Evolutionary conservation across 1,140 invertebrate species (phyloP).

Genomic region (Leptonema lineaticorne): DNA sequence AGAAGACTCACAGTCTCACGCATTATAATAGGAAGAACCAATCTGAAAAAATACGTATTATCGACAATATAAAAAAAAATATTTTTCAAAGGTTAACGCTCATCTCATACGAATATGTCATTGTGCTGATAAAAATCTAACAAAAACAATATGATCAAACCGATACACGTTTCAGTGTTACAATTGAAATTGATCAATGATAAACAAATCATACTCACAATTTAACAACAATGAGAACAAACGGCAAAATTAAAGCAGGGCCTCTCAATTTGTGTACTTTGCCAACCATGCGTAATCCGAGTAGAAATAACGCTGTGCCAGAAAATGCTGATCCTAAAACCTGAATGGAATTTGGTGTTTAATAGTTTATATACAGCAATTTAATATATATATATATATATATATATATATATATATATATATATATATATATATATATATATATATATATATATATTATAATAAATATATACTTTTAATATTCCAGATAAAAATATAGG

Average conservation of each 20-base stretch:
- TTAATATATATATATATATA: not conserved
- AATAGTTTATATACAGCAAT: not conserved
- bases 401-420: too few relatives aligned
- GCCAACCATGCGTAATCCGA: slow-evolving; percentile 92
- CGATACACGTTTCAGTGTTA: too few relatives aligned
- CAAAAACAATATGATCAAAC: too few relatives aligned
- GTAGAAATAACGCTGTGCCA: slow-evolving; percentile 84
- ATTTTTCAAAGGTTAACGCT: not conserved
- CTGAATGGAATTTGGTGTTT: slow-evolving; percentile 45
- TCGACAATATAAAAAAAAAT: too few relatives aligned
- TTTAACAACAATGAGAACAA: slow-evolving; percentile 87
- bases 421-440: too few relatives aligned
- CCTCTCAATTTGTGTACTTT: slow-evolving; percentile 78
- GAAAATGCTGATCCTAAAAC: slow-evolving; percentile 87
- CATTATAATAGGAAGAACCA: slow-evolving; percentile 84
- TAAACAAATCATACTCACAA: too few relatives aligned
- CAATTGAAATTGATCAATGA: too few relatives aligned
- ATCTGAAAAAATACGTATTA: slow-evolving; percentile 60
- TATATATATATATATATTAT: too few relatives aligned
- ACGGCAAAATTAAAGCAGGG: slow-evolving; percentile 74
- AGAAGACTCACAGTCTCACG: slow-evolving; percentile 81
- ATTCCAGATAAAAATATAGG: slow-evolving; percentile 75
- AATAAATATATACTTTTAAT: slow-evolving; percentile 63
- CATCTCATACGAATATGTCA: too few relatives aligned
- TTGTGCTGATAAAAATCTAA: too few relatives aligned